phyloP scores from a whole-genome alignment of 1,140 invertebrate genomes.

The Drosophila triauraria region DNA sequence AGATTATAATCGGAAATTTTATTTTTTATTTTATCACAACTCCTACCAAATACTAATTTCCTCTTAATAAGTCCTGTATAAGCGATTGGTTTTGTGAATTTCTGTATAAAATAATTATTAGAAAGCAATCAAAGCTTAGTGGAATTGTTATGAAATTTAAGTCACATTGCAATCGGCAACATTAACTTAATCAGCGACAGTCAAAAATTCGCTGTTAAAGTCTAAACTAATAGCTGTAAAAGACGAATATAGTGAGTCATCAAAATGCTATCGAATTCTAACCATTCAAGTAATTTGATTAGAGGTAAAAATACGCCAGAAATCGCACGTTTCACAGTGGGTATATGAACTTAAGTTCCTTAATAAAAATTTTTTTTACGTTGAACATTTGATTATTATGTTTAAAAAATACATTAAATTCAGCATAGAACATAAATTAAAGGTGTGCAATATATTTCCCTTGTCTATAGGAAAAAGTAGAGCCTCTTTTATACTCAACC shows the following conservation, averaged over 20 bases:
- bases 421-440: too few relatives aligned
- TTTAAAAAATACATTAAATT: too few relatives aligned
- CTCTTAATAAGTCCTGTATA: not conserved
- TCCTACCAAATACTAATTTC: too few relatives aligned
- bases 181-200: not conserved
- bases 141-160: not conserved
- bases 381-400: not conserved
- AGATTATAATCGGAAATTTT: too few relatives aligned
- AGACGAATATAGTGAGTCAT: slow-evolving; percentile 13
- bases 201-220: not conserved
- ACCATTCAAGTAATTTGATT: slow-evolving; percentile 31
- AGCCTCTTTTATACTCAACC: too few relatives aligned
- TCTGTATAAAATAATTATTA: not conserved
- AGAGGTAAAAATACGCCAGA: slow-evolving; percentile 2
- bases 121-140: not conserved
- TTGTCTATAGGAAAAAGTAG: too few relatives aligned
- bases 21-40: too few relatives aligned
- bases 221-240: not conserved
- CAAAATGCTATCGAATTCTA: not conserved
- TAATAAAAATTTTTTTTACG: not conserved
- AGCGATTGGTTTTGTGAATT: not conserved
- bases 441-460: too few relatives aligned
- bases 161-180: not conserved
- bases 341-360: not conserved
- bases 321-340: not conserved